Conservation (phyloP, 2,113 vertebrate genomes). For the Myanophis thanlyinensis region DNA sequence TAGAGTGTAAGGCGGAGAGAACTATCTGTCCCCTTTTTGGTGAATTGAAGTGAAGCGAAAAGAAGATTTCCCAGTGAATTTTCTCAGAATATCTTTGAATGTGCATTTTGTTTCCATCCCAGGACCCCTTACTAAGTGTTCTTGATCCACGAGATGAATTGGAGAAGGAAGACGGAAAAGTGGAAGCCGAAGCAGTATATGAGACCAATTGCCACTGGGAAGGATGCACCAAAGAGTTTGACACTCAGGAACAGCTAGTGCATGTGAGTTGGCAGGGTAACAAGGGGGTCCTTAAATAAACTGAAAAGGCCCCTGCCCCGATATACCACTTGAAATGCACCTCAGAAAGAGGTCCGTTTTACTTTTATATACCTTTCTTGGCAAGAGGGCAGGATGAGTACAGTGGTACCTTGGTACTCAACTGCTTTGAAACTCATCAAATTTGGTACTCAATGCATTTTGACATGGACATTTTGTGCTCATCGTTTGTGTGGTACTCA, state of each 20-base stretch:
- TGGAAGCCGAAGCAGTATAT: conserved; percentile 86
- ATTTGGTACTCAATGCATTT: background rate
- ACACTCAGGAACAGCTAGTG: conserved; percentile 95
- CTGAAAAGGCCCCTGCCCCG: background rate
- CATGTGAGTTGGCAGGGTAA: conserved; percentile 77
- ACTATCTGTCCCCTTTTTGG: background rate
- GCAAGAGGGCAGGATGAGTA: background rate
- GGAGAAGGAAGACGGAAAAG: conserved; percentile 92
- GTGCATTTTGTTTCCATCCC: background rate
- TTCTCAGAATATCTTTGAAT: background rate
- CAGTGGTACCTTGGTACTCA: background rate
- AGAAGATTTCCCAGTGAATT: background rate
- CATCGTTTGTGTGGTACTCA: background rate
- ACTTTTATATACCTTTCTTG: background rate
- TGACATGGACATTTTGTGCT: background rate
- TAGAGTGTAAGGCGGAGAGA: background rate
- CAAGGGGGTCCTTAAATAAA: background rate
- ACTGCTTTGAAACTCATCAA: background rate
- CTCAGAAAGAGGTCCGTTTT: background rate
- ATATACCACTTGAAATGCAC: background rate
- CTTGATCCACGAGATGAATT: conserved; percentile 89
- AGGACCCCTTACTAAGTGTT: conserved; percentile 90
- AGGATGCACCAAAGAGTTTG: conserved; percentile 92
- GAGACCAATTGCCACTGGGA: conserved; percentile 98
- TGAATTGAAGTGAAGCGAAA: background rate